phyloP scores from a whole-genome alignment of 2,113 vertebrate species.

The Fukomys damarensis region DNA sequence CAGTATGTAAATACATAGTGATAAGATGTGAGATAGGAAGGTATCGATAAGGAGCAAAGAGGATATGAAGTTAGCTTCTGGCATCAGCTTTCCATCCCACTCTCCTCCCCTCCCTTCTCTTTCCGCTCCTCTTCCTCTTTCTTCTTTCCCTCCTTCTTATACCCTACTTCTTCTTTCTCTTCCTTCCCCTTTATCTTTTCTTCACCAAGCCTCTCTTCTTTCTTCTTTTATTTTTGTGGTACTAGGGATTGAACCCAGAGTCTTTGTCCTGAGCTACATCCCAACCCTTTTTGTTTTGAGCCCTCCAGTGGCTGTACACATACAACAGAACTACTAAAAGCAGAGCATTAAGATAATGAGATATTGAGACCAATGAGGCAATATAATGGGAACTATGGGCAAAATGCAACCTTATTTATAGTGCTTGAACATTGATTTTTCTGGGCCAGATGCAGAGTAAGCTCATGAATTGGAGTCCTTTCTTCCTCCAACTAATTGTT shows the following conservation, averaged over 20 bases:
- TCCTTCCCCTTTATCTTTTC: too few relatives aligned
- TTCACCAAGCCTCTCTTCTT: not conserved
- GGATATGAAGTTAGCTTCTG: not conserved
- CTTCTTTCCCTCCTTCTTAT: not conserved
- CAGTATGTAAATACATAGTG: not conserved
- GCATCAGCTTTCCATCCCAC: not conserved
- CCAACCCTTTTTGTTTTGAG: not conserved
- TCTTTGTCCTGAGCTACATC: not conserved
- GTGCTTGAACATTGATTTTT: not conserved
- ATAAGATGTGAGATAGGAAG: not conserved
- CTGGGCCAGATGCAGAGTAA: not conserved
- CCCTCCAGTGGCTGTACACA: not conserved
- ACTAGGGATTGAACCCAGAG: not conserved
- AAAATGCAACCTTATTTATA: not conserved
- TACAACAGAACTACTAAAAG: not conserved
- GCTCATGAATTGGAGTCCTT: not conserved
- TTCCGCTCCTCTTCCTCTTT: not conserved
- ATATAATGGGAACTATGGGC: not conserved
- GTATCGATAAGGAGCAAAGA: not conserved
- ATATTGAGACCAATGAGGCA: not conserved
- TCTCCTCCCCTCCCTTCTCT: not conserved
- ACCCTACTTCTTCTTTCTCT: not conserved
- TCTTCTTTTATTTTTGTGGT: not conserved
- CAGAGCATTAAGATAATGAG: not conserved
- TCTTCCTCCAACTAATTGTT: not conserved